phyloP scores from a whole-genome alignment of 2,797 vertebrate species.

The Phalanger gymnotis region DNA sequence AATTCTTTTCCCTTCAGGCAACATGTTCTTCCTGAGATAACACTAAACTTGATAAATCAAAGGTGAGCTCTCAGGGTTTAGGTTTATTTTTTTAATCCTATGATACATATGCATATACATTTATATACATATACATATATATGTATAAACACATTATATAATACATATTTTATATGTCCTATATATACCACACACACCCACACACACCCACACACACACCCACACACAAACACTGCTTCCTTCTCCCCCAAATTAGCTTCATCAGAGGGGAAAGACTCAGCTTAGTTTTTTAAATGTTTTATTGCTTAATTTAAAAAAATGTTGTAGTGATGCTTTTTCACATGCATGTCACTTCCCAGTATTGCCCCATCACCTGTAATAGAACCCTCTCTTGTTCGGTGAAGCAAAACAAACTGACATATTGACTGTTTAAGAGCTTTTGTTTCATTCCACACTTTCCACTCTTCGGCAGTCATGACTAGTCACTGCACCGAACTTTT shows the following conservation, averaged over 20 bases:
- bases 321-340: not conserved
- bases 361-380: not conserved
- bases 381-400: not conserved
- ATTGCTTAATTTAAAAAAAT: not conserved
- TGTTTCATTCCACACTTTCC: not conserved
- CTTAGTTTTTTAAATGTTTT: not conserved
- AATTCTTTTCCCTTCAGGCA: not conserved
- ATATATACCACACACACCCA: no score
- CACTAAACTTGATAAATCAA: slow-evolving; percentile 7
- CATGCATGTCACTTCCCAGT: not conserved
- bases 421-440: not conserved
- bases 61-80: not conserved
- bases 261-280: not conserved
- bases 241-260: not conserved
- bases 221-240: no score
- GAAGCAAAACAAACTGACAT: not conserved
- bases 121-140: no score
- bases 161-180: no score
- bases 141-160: no score
- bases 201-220: no score
- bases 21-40: not conserved
- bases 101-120: not conserved
- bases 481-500: not conserved
- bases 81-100: not conserved
- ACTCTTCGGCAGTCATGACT: not conserved